phyloP scores from a whole-genome alignment of 2,888 invertebrate species.

The Galerucella calmariensis region DNA sequence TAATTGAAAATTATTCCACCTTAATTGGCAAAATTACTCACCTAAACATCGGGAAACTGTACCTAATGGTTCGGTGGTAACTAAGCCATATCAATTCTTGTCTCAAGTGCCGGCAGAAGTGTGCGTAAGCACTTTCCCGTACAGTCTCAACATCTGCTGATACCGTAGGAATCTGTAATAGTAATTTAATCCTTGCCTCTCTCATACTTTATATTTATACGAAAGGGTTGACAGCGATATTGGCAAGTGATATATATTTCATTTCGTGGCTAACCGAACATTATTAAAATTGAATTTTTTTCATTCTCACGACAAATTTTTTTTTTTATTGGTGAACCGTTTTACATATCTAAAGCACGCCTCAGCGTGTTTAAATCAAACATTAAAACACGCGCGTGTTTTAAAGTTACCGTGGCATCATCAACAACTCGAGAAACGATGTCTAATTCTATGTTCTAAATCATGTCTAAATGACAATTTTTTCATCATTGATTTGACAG shows the following conservation, averaged over 20 bases:
- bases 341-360: no score
- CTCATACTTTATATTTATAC: conserved; percentile 25
- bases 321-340: no score
- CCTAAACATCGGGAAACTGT: conserved; percentile 39
- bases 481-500: no score
- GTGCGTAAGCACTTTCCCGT: conserved; percentile 40
- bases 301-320: not conserved
- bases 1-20: conserved; percentile 42
- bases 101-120: conserved; percentile 35
- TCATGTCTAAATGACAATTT: no score
- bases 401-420: no score
- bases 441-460: no score
- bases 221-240: conserved; percentile 32
- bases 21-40: conserved; percentile 45
- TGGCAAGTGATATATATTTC: conserved; percentile 31
- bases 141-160: conserved; percentile 42
- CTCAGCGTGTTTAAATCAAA: no score
- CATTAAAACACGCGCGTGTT: no score
- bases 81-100: conserved; percentile 41
- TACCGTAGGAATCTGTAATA: conserved; percentile 38
- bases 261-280: conserved; percentile 23
- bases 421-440: no score
- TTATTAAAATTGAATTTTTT: not conserved
- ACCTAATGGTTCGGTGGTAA: conserved; percentile 35
- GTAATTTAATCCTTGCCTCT: conserved; percentile 38